Percentiles rank a stretch among this genome's conserved stretches.
These are phyloP conservation scores for Tenthredo scrophulariae DNA, from an alignment of 2,888 invertebrate genomes.

Conservation along the genomic window DNA sequence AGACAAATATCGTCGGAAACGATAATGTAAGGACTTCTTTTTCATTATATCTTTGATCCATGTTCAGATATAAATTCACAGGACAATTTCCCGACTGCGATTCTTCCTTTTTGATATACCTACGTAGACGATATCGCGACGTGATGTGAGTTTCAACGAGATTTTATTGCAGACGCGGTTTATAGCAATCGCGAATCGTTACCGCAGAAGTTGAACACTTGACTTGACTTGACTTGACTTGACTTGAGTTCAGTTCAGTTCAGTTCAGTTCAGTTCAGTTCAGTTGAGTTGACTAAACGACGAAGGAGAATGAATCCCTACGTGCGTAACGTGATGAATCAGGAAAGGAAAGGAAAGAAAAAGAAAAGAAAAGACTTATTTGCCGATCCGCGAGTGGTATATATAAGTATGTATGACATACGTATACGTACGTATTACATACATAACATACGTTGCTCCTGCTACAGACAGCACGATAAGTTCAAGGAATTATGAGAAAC, in stretches of 20 bases:
- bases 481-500: conserved; percentile 42
- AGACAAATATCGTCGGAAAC: background rate
- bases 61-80: background rate
- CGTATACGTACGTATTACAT: background rate
- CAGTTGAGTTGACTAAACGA: background rate
- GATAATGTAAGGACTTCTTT: background rate
- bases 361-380: conserved; percentile 2
- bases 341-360: background rate
- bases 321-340: background rate
- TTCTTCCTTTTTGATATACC: background rate
- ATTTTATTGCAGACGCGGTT: background rate
- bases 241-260: background rate
- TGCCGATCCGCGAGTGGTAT: background rate
- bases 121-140: background rate
- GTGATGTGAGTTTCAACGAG: conserved; percentile 10
- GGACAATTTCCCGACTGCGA: background rate
- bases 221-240: background rate
- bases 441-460: background rate
- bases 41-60: background rate
- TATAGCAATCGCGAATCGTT: background rate
- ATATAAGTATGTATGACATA: background rate
- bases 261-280: background rate
- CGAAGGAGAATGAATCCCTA: background rate
- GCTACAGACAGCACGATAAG: background rate
- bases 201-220: background rate